Evolutionary conservation across 1,140 invertebrate genomes (phyloP).

Genomic region (Camponotus floridanus): DNA sequence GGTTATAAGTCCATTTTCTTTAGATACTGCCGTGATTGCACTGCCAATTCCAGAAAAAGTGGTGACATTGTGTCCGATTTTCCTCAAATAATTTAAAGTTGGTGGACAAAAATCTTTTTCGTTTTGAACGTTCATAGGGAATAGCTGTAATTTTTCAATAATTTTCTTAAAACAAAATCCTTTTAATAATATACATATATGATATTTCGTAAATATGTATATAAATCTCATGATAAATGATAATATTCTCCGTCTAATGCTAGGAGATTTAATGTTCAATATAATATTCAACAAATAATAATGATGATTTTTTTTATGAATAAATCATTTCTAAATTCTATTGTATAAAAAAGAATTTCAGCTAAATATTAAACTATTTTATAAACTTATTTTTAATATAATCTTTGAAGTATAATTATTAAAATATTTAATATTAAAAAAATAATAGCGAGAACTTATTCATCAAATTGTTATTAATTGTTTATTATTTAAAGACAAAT

Average conservation of each 20-base stretch:
- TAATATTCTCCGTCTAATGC: neutral
- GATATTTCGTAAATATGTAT: neutral
- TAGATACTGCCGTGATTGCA: constrained; percentile 86
- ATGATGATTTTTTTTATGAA: no score
- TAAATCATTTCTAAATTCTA: no score
- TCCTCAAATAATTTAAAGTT: constrained; percentile 83
- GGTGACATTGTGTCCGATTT: constrained; percentile 85
- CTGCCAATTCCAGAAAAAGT: constrained; percentile 85
- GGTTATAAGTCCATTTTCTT: constrained; percentile 80
- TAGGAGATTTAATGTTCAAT: no score
- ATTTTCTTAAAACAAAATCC: neutral
- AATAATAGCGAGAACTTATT: no score
- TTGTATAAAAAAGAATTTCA: constrained; percentile 27
- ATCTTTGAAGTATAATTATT: constrained; percentile 60
- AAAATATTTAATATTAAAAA: neutral
- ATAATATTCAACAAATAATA: no score
- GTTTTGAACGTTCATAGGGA: constrained; percentile 89
- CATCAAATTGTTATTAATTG: no score
- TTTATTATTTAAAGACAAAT: neutral
- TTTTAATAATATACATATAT: neutral
- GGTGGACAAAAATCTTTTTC: constrained; percentile 88
- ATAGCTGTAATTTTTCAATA: constrained; percentile 86
- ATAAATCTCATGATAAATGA: neutral
- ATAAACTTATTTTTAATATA: constrained; percentile 25
- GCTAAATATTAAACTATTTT: constrained; percentile 37